Percentiles rank a stretch among this genome's conserved stretches.
phyloP scores from a whole-genome alignment of 2,113 vertebrate genomes.

The Psophia crepitans region DNA sequence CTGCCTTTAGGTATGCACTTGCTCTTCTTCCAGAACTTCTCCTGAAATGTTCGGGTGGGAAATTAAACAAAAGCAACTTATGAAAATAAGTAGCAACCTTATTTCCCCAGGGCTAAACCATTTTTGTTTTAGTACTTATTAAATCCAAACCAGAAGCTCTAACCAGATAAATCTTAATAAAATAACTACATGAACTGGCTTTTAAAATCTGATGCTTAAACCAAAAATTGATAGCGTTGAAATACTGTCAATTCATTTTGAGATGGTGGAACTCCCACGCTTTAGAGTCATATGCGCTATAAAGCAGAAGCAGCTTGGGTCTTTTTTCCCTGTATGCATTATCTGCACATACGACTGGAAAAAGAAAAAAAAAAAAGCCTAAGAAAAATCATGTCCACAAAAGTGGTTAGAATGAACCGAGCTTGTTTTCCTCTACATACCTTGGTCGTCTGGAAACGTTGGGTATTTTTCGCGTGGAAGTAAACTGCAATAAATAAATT shows the following conservation, averaged over 20 bases:
- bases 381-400: background rate
- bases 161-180: background rate
- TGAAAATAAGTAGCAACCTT: background rate
- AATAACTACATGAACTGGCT: background rate
- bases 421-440: slow-evolving; percentile 58
- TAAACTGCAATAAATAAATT: slow-evolving; percentile 90
- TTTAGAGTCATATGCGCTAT: background rate
- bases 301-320: background rate
- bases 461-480: slow-evolving; percentile 80
- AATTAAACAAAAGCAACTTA: background rate
- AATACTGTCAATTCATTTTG: background rate
- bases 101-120: background rate
- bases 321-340: background rate
- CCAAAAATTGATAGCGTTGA: background rate
- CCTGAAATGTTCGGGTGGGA: background rate
- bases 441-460: slow-evolving; percentile 76
- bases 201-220: background rate
- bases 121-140: background rate
- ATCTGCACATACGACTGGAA: background rate
- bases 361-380: background rate
- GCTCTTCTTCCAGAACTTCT: background rate
- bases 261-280: background rate
- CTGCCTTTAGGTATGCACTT: background rate
- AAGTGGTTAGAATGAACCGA: background rate
- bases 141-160: background rate